phyloP scores from a whole-genome alignment of 2,888 invertebrate species.

The Agelastica alni region DNA sequence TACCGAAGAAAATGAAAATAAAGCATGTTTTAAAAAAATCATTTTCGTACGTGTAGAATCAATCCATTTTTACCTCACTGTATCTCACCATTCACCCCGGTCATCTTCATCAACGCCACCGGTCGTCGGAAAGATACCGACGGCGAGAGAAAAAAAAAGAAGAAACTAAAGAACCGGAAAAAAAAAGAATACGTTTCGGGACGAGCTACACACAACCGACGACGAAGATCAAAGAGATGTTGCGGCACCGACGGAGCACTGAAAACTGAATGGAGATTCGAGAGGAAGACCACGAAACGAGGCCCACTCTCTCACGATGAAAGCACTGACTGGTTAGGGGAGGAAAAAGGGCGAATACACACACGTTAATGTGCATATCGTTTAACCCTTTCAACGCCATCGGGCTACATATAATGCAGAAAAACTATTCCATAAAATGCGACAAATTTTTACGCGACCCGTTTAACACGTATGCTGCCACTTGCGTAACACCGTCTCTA shows the following conservation, averaged over 20 bases:
- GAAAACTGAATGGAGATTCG: slow-evolving; percentile 10
- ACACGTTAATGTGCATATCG: too few species aligned
- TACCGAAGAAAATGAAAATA: too few species aligned
- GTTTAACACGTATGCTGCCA: too few species aligned
- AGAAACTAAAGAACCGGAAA: slow-evolving; percentile 11
- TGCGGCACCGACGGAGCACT: slow-evolving; percentile 13
- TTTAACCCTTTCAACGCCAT: too few species aligned
- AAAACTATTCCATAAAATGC: too few species aligned
- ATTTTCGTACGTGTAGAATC: too few species aligned
- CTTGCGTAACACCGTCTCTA: too few species aligned
- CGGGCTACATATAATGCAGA: too few species aligned
- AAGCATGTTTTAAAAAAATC: too few species aligned
- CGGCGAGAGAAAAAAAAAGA: slow-evolving; percentile 19
- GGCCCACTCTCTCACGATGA: slow-evolving; percentile 4
- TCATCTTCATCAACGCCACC: not conserved
- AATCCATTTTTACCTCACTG: not conserved
- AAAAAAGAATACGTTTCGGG: too few species aligned
- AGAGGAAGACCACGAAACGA: not conserved
- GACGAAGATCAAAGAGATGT: slow-evolving; percentile 18
- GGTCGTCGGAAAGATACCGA: slow-evolving; percentile 3
- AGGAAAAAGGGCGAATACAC: not conserved
- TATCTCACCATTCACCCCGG: not conserved
- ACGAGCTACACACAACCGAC: not conserved
- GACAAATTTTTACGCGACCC: too few species aligned
- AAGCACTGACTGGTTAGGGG: not conserved